phyloP scores from a whole-genome alignment of 2,113 vertebrate species.

The Smithornis capensis region DNA sequence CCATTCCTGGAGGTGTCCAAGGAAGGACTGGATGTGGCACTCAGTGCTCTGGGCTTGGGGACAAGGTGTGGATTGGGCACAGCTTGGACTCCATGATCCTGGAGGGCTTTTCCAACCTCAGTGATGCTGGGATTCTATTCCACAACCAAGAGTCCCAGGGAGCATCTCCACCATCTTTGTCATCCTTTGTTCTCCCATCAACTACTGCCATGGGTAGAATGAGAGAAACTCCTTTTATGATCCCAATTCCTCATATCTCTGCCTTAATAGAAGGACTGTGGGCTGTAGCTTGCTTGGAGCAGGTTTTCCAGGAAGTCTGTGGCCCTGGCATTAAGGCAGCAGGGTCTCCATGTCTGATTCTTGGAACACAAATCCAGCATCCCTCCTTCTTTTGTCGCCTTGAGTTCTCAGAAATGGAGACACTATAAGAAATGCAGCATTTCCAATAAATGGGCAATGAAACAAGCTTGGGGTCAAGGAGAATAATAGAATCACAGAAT shows the following conservation, averaged over 20 bases:
- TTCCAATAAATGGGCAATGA: constrained; percentile 5
- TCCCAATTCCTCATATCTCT: neutral
- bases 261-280: neutral
- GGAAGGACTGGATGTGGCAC: neutral
- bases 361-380: neutral
- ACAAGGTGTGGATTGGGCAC: neutral
- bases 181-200: neutral
- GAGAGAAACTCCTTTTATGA: neutral
- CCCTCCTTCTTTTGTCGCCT: neutral
- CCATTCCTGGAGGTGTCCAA: neutral
- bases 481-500: neutral
- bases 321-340: neutral
- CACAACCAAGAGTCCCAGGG: neutral
- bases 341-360: neutral
- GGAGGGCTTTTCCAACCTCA: neutral
- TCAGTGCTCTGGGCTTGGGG: neutral
- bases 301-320: neutral
- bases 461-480: neutral
- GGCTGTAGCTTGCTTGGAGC: neutral
- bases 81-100: neutral
- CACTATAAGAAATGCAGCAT: neutral
- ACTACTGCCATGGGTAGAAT: neutral
- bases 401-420: neutral
- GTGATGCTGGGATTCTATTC: neutral
- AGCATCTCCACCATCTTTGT: neutral